Base-by-base conservation (phyloP, 2,113 vertebrate species). In the Hypomesus transpacificus region DNA sequence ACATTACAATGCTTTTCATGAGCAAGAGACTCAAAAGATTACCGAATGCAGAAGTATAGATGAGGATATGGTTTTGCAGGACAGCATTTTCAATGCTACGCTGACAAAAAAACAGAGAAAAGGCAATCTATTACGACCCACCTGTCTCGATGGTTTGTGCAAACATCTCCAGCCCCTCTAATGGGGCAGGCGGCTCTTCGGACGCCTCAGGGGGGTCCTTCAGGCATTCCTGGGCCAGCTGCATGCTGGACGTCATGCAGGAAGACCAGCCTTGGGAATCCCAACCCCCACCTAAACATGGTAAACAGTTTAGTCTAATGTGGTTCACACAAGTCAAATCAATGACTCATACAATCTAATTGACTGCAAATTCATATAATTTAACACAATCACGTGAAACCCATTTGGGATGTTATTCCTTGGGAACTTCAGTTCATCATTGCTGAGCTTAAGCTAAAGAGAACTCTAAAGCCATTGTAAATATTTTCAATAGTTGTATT, bases 121-220 rank as follows among this genome's bases (percentile, higher is more conserved):
- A 28, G 28, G 28, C 26, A n/a, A 13, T 5, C 31, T 66, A 46
- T 18, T 58, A 11, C 39, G 22, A 70, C 88, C 96, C 95, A 97
- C 95, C 95, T 0, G 94, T 96, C 86, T 97, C 95, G 16, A 97
- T 96, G 75, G 95, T 96, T 82, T 96, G 94, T 80, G 95, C 95
- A 76, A 97, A 96, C 93, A 96, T 95, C 88, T 97, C 95, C 26
- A 97, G 91, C n/a, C 95, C 95, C 79, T 97, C 95, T 72, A 96
- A 86, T 1, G 93, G 95, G 74, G 94, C 94, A 1, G 94, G 93
- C 0, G 94, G 91, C 78, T 94, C 93, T 64, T 95, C 94, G 0
- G 93, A 93, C 11, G 94, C 92, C 50, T 95, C 93, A 0, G 91
- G 88, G 71, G 94, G 94, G 21, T 96, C 95, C 77, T 95, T 94